A percentile compares a stretch with the other conserved stretches of the same genome.
Conservation (phyloP, 2,797 vertebrate species). For the Chrysocyon brachyurus region DNA sequence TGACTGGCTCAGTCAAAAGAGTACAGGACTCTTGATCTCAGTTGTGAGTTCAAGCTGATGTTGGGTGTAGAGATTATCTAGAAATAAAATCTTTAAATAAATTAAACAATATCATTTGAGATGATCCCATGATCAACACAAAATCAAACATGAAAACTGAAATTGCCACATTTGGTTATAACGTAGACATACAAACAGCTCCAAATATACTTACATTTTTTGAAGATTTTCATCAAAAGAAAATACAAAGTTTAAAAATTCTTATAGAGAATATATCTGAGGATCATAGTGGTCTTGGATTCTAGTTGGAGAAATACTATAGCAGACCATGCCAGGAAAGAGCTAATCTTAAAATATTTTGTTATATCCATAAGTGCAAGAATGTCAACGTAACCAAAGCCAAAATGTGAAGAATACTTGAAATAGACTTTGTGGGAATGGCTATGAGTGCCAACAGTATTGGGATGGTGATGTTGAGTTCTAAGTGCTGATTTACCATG, state of each 20-base stretch:
- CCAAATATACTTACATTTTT: background rate
- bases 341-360: conserved; percentile 47
- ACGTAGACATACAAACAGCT: background rate
- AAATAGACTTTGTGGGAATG: conserved; percentile 52
- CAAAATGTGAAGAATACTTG: conserved; percentile 34
- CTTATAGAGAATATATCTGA: background rate
- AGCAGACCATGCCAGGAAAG: background rate
- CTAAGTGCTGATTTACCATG: conserved; percentile 16
- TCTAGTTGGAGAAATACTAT: conserved; percentile 5
- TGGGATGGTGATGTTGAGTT: background rate
- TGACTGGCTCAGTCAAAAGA: background rate
- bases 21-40: background rate
- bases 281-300: background rate
- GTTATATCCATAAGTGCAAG: background rate
- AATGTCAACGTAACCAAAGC: background rate
- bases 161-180: background rate
- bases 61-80: background rate
- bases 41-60: background rate
- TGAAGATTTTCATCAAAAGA: background rate
- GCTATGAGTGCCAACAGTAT: background rate
- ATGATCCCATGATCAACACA: background rate
- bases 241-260: background rate
- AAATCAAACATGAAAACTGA: background rate
- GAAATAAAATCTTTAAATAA: background rate
- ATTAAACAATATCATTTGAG: background rate